phyloP scores from a whole-genome alignment of 2,113 vertebrate genomes.

The Hylia prasina region DNA sequence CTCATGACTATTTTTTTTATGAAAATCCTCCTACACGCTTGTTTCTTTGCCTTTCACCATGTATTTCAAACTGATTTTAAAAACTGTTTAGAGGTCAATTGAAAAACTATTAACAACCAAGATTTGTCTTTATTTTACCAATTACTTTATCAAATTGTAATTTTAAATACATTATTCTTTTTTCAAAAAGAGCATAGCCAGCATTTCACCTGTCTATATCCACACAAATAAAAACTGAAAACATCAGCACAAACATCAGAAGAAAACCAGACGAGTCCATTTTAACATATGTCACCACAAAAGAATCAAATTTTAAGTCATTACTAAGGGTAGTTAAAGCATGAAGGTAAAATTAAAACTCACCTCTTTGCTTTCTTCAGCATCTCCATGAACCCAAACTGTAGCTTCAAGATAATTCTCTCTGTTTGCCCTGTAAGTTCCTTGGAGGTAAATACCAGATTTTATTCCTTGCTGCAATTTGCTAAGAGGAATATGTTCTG shows the following conservation, averaged over 20 bases:
- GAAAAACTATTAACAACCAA: not conserved
- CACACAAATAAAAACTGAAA: not conserved
- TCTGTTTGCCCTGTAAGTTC: constrained; percentile 89
- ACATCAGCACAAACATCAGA: not conserved
- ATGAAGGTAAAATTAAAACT: not conserved
- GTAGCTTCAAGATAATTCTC: constrained; percentile 98
- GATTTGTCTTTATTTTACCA: not conserved
- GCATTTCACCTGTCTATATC: not conserved
- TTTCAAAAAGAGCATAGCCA: not conserved
- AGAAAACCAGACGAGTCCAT: not conserved
- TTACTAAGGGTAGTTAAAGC: not conserved
- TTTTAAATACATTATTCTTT: not conserved
- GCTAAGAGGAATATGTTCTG: constrained; percentile 92
- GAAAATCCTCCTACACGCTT: not conserved
- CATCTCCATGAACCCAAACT: constrained; percentile 90
- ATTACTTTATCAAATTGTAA: not conserved
- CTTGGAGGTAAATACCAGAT: constrained; percentile 86
- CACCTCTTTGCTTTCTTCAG: constrained; percentile 86
- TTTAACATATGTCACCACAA: accelerated
- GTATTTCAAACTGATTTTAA: not conserved
- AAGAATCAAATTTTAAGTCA: not conserved
- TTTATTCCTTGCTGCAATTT: constrained; percentile 93
- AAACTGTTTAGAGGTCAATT: not conserved
- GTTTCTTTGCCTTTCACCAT: not conserved
- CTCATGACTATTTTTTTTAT: not conserved